A percentile compares a stretch with the other conserved stretches of the same genome.
Conservation (phyloP, 2,113 vertebrate species). For the Oncorhynchus clarkii region DNA sequence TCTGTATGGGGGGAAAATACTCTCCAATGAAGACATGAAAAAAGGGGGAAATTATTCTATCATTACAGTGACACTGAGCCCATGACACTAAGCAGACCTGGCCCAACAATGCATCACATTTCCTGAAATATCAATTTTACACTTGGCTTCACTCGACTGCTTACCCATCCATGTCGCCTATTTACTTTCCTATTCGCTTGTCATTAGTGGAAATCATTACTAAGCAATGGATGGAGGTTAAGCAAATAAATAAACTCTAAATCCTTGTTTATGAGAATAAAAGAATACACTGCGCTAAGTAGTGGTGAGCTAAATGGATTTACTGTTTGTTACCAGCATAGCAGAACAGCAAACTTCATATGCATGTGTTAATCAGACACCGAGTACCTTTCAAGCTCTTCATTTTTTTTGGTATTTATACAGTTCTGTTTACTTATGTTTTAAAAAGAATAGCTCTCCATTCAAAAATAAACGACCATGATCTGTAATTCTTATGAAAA, state of each 20-base stretch:
- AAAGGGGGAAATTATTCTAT: not conserved
- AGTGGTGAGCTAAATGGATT: not conserved
- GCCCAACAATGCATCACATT: slow-evolving; percentile 66
- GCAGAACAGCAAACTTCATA: not conserved
- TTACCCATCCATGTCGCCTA: slow-evolving; percentile 38
- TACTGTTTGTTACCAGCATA: not conserved
- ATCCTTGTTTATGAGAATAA: not conserved
- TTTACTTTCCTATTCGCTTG: slow-evolving; percentile 2
- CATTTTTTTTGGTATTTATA: not conserved
- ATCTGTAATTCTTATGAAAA: not conserved
- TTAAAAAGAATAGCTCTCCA: not conserved
- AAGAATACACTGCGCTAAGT: slow-evolving; percentile 2
- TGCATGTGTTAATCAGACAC: not conserved
- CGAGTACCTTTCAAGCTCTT: no score
- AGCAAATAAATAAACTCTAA: not conserved
- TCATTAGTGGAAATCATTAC: slow-evolving; percentile 4
- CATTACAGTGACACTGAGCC: slow-evolving; percentile 5
- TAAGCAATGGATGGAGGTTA: not conserved
- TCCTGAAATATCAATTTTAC: slow-evolving; percentile 81
- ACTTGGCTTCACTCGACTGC: slow-evolving; percentile 77
- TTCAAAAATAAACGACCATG: not conserved
- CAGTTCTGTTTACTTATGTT: not conserved
- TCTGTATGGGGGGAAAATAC: not conserved
- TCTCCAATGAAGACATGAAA: slow-evolving; percentile 1
- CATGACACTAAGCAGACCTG: slow-evolving; percentile 33